Evolutionary conservation across 1,140 invertebrate genomes (phyloP).

Genomic region (Chlorops oryzae): DNA sequence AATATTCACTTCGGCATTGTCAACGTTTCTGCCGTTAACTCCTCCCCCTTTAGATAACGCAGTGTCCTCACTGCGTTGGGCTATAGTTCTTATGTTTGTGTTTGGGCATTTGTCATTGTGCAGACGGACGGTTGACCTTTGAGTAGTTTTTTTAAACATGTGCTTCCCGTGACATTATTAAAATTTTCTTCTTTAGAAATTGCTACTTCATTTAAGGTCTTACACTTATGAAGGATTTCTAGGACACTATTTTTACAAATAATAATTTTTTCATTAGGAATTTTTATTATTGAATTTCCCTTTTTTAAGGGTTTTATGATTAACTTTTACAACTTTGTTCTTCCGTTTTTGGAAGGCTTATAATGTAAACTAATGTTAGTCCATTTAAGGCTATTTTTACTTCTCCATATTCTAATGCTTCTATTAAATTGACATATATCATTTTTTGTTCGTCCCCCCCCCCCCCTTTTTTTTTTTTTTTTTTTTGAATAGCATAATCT

Average conservation of each 20-base stretch:
- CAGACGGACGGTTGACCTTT: background rate
- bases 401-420: slow-evolving; percentile 6
- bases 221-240: no score
- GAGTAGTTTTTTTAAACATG: background rate
- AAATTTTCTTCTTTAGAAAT: background rate
- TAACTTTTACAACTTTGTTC: no score
- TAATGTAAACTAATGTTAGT: slow-evolving; percentile 6
- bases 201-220: slow-evolving; percentile 13
- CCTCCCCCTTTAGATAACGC: no score
- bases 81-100: slow-evolving; percentile 13
- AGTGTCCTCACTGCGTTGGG: no score
- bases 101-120: slow-evolving; percentile 5
- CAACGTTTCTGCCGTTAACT: no score
- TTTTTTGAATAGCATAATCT: slow-evolving; percentile 3
- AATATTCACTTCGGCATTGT: no score
- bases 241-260: no score
- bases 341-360: slow-evolving; percentile 8
- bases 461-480: background rate
- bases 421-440: slow-evolving; percentile 3
- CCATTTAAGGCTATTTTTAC: slow-evolving; percentile 1
- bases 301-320: background rate
- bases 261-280: no score
- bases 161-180: slow-evolving; percentile 4
- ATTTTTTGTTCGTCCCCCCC: slow-evolving; percentile 3
- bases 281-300: slow-evolving; percentile 1